Evolutionary conservation across 1,140 invertebrate genomes (phyloP).

Genomic region (Apolygus lucorum): DNA sequence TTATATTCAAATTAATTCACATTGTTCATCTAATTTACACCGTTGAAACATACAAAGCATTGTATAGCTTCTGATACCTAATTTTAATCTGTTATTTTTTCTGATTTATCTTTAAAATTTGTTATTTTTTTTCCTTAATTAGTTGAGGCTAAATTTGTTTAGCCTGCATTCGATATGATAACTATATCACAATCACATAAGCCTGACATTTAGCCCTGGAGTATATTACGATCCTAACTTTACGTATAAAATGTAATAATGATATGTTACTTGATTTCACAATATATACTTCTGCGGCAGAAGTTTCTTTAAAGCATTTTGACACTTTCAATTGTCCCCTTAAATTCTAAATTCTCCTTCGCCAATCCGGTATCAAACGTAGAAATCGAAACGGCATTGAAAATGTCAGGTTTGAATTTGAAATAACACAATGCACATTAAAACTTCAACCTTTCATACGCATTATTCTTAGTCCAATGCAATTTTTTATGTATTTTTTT

Average conservation of each 20-base stretch:
- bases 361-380: neutral
- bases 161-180: conserved; percentile 8
- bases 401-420: neutral
- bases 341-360: neutral
- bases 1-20: neutral
- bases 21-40: neutral
- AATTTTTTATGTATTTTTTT: conserved; percentile 7
- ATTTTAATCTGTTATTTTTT: conserved; percentile 10
- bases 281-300: no score
- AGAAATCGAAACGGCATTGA: neutral
- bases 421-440: no score
- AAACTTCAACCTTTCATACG: no score
- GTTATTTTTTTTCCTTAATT: neutral
- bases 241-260: conserved; percentile 18
- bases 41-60: conserved; percentile 2
- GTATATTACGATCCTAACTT: neutral
- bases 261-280: no score
- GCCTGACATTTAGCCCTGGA: conserved; percentile 21
- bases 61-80: neutral
- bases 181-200: conserved; percentile 24
- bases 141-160: neutral
- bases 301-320: neutral
- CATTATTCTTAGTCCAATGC: neutral
- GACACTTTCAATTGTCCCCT: neutral
- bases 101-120: no score